Evolutionary conservation across 2,797 vertebrate genomes (phyloP).

Genomic region (Molothrus aeneus): DNA sequence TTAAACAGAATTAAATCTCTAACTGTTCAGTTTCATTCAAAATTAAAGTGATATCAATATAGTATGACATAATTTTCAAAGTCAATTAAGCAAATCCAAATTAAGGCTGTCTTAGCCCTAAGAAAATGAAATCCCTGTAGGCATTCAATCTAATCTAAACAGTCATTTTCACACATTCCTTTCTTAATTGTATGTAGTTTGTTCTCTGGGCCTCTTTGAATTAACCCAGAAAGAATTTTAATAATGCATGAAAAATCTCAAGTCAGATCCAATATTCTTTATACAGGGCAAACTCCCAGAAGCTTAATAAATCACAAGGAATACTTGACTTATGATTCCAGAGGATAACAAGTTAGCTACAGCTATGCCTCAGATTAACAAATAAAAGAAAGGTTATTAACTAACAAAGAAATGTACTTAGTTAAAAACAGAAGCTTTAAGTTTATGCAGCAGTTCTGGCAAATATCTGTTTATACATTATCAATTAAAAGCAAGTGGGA

Average conservation of each 20-base stretch:
- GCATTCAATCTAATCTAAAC: background rate
- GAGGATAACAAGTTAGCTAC: background rate
- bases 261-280: background rate
- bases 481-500: background rate
- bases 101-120: background rate
- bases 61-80: background rate
- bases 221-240: background rate
- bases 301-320: background rate
- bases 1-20: background rate
- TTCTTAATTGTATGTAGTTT: background rate
- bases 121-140: background rate
- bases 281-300: background rate
- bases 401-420: background rate
- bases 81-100: background rate
- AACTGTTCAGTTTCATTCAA: background rate
- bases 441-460: background rate
- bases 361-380: background rate
- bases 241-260: background rate
- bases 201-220: background rate
- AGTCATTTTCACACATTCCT: background rate
- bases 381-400: background rate
- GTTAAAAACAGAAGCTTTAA: background rate
- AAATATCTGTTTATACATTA: background rate
- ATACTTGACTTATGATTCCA: background rate
- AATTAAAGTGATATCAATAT: background rate